These are phyloP conservation scores for Chrysochloris asiatica DNA, from an alignment of 2,113 vertebrate species.

Conservation along the genomic window DNA sequence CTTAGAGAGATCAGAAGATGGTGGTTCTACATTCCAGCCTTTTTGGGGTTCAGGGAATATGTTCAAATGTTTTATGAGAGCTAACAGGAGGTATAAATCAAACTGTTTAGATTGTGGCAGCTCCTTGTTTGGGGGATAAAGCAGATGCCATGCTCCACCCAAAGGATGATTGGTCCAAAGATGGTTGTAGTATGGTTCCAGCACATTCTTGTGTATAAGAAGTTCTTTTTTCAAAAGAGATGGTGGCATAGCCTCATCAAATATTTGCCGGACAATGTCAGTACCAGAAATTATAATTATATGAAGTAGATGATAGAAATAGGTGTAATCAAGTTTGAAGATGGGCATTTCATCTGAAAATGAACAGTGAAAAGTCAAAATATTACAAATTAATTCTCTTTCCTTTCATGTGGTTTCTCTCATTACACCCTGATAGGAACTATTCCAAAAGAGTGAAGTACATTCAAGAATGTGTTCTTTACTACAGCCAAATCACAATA, in stretches of 20 bases:
- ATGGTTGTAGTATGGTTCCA: slow-evolving; percentile 79
- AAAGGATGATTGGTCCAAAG: slow-evolving; percentile 79
- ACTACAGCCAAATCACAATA: background rate
- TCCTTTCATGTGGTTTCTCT: slow-evolving; percentile 34
- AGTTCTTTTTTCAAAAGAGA: slow-evolving; percentile 77
- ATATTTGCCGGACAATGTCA: slow-evolving; percentile 78
- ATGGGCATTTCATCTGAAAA: slow-evolving; percentile 81
- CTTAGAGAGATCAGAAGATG: slow-evolving; percentile 78
- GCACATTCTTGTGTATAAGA: slow-evolving; percentile 77
- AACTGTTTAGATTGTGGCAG: slow-evolving; percentile 78
- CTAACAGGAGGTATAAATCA: slow-evolving; percentile 76
- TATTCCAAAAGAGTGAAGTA: slow-evolving; percentile 48
- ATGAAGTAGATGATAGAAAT: slow-evolving; percentile 80
- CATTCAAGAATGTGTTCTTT: background rate
- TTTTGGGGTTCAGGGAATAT: slow-evolving; percentile 76
- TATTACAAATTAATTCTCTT: slow-evolving; percentile 65
- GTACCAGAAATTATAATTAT: slow-evolving; percentile 81
- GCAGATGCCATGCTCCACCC: slow-evolving; percentile 79
- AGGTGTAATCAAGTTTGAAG: slow-evolving; percentile 79
- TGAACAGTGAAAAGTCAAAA: slow-evolving; percentile 76
- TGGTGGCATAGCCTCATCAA: slow-evolving; percentile 78
- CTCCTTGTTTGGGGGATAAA: slow-evolving; percentile 80
- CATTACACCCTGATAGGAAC: slow-evolving; percentile 8
- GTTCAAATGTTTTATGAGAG: slow-evolving; percentile 78
- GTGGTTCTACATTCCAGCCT: slow-evolving; percentile 77